Conservation (phyloP, 1,140 invertebrate species). For the Dreissena rostriformis region DNA sequence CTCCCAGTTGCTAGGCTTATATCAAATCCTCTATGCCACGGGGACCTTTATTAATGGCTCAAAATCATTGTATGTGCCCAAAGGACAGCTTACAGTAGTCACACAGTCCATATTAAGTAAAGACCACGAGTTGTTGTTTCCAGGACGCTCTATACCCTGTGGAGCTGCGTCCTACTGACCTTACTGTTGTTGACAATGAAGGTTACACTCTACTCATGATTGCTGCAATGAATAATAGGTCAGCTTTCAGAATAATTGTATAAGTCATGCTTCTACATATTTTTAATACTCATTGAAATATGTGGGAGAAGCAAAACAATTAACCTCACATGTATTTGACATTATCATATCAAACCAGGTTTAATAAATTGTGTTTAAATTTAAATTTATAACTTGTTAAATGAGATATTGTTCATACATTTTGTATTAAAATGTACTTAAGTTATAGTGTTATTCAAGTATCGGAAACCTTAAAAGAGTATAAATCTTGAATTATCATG, state of each 20-base stretch:
- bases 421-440: slow-evolving; percentile 32
- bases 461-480: too few species aligned
- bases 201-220: slow-evolving; percentile 72
- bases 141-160: slow-evolving; percentile 64
- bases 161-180: slow-evolving; percentile 65
- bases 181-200: slow-evolving; percentile 65
- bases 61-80: not conserved
- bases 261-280: too few species aligned
- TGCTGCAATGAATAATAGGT: slow-evolving; percentile 72
- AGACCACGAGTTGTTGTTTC: slow-evolving; percentile 9
- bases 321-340: too few species aligned
- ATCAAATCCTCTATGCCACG: too few species aligned
- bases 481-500: too few species aligned
- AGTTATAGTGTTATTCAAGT: too few species aligned
- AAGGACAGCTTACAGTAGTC: not conserved
- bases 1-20: too few species aligned
- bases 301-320: too few species aligned
- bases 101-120: not conserved
- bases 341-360: not conserved
- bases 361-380: slow-evolving; percentile 3
- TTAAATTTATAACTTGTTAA: not conserved
- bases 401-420: not conserved
- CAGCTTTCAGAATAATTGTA: not conserved
- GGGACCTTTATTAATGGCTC: too few species aligned
- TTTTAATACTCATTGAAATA: too few species aligned